Conservation (phyloP, 2,797 vertebrate genomes). For the Sarcoramphus papa region DNA sequence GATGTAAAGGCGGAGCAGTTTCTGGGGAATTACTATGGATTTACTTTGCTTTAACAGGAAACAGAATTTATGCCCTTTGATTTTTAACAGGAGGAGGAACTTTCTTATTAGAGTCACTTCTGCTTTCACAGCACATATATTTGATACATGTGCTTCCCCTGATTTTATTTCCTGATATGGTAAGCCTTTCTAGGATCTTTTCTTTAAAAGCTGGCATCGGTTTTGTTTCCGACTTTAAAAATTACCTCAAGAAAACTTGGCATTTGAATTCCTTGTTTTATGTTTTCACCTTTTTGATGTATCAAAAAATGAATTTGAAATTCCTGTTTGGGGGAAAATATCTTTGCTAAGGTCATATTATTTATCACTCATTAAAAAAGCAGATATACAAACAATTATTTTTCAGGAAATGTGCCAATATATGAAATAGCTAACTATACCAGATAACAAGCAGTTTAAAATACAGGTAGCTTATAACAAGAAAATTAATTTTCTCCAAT, state of each 20-base stretch:
- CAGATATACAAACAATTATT: not conserved
- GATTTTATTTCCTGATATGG: not conserved
- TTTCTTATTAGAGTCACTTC: conserved; percentile 2
- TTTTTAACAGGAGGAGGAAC: not conserved
- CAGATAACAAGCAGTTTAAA: not conserved
- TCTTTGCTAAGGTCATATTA: not conserved
- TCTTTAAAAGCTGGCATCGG: not conserved
- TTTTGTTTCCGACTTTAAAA: not conserved
- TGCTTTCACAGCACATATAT: not conserved
- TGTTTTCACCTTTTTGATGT: not conserved
- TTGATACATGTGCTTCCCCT: not conserved
- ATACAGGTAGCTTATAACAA: not conserved
- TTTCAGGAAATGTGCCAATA: not conserved
- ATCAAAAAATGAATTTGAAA: not conserved
- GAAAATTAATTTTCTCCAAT: not conserved
- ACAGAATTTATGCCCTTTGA: not conserved
- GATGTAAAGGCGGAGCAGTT: not conserved
- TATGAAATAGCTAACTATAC: not conserved
- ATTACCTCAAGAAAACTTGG: not conserved
- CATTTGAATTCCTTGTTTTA: not conserved
- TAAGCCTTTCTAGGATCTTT: not conserved
- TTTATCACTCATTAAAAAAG: not conserved
- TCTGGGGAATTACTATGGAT: not conserved
- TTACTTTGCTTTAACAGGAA: not conserved
- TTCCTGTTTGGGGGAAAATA: not conserved